Evolutionary conservation across 2,113 vertebrate species (phyloP), one percentile per base, ranked within the genome.

Genomic region (Ranitomeya variabilis): DNA sequence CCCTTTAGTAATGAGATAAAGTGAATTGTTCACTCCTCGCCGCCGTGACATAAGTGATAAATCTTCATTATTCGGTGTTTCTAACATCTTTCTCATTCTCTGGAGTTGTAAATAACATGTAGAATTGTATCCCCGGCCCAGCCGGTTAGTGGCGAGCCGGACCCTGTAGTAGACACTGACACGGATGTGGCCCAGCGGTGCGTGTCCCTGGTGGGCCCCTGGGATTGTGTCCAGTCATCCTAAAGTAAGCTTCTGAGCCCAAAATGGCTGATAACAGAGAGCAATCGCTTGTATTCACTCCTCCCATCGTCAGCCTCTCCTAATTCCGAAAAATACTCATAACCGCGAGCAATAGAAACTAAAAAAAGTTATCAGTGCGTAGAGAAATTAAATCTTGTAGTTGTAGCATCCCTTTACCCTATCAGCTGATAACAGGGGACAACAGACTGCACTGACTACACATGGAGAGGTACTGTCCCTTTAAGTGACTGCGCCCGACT

Each of bases 1-100:
- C 31, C 7, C 31, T 74, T 15, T 74, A 74, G 6, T 74, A 74
- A 74, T 21, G 37, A 18, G 73, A 23, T 69, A 13, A 69, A 0
- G 67, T 69, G 23, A 69, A 14, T 6, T 14, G 1, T 52, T 52
- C 8, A 18, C 37, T 76, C 73, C 1, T 7, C 73, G 8, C 5
- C 37, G 15, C 16, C 14, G 26, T 73, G 11, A 11, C 6, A 21
- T 18, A 45, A 51, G 71, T 74, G 71, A 45, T 74, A 74, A 74
- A 19, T 51, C 73, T 76, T 52, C 8, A 76, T 76, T 76, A 76
- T 76, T 76, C 73, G 19, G 73, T 12, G 45, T 76, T 76, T 52
- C n/a, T 45, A 37, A 74, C 71, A 74, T 45, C 11, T 8, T 19
- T 18, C 71, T 74, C 9, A 18, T 52, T 76, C 19, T 76, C 37